Evolutionary conservation across 2,113 vertebrate species (phyloP).

Genomic region (Oryzias javanicus): DNA sequence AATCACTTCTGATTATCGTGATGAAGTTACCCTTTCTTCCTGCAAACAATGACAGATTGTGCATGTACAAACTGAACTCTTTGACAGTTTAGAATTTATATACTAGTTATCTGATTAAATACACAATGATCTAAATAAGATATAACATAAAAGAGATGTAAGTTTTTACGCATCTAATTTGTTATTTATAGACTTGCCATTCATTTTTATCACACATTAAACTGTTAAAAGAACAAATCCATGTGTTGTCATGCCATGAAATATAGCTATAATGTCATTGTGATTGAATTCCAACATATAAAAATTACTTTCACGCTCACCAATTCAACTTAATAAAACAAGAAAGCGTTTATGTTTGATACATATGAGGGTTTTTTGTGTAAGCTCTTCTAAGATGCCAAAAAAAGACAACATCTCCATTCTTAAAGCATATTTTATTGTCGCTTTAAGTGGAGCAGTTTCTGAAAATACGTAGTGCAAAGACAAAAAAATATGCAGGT

Average conservation of each 20-base stretch:
- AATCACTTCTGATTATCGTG: conserved; percentile 63
- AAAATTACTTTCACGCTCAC: no score
- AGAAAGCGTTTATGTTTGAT: no score
- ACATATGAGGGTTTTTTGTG: no score
- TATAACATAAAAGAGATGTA: no score
- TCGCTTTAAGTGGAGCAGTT: conserved; percentile 43
- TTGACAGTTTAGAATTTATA: conserved; percentile 11
- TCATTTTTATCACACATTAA: neutral
- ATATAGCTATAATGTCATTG: no score
- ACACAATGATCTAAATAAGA: no score
- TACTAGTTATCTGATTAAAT: conserved; percentile 1
- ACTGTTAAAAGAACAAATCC: no score
- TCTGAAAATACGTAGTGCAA: conserved; percentile 44
- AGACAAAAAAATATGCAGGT: conserved; percentile 25
- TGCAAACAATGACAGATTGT: conserved; percentile 32
- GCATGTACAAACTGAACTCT: conserved; percentile 24
- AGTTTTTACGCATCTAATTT: neutral
- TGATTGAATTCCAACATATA: no score
- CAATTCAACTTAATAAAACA: no score
- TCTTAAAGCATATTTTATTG: conserved; percentile 45
- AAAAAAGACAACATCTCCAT: no score
- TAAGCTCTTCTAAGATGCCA: no score
- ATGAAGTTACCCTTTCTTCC: conserved; percentile 56
- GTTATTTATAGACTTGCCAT: neutral
- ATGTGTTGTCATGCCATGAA: no score